These are phyloP conservation scores for Bimastos eiseni DNA, from an alignment of 2,888 invertebrate genomes.

Conservation along the genomic window DNA sequence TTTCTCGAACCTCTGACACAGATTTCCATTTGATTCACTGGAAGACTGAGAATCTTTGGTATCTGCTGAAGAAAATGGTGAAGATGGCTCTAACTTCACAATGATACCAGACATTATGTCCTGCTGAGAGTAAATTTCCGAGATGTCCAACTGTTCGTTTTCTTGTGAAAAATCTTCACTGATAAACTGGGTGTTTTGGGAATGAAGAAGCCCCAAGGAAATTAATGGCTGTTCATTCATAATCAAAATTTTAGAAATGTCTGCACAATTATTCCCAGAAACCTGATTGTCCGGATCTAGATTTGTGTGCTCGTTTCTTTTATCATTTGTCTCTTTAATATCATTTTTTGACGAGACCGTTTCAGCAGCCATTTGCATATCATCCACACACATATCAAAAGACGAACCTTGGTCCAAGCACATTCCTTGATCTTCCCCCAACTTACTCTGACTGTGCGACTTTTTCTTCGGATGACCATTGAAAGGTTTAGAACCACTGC, in stretches of 20 bases:
- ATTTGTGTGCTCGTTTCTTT: background rate
- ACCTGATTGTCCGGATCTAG: background rate
- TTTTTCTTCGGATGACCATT: background rate
- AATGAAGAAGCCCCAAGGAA: background rate
- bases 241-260: background rate
- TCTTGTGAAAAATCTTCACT: background rate
- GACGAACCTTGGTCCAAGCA: background rate
- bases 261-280: background rate
- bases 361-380: background rate
- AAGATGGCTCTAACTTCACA: background rate
- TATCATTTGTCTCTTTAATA: background rate
- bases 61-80: background rate
- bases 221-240: background rate
- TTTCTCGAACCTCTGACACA: background rate
- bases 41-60: constrained; percentile 13
- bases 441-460: background rate
- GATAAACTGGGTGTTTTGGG: background rate
- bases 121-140: background rate
- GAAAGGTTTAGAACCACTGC: background rate
- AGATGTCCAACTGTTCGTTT: background rate
- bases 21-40: background rate
- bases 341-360: background rate
- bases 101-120: background rate
- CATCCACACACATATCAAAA: background rate
- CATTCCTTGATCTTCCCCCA: background rate